Evolutionary conservation across 2,888 invertebrate genomes (phyloP), one percentile per base, ranked within the genome.

Genomic region (Rotaria magnacalcarata): DNA sequence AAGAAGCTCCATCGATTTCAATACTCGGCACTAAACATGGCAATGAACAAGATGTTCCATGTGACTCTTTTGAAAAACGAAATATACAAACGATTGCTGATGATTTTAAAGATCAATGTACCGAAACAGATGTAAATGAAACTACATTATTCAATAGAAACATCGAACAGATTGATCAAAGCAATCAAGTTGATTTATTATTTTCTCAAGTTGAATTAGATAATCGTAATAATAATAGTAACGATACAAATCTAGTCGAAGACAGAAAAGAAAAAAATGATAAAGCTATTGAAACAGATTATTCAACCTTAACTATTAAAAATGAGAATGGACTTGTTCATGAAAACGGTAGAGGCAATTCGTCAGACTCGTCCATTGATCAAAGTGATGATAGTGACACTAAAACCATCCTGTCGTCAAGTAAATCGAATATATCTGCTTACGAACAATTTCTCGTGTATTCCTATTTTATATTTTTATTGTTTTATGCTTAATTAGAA

Each of bases 91-190:
- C 34, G 14, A 52, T 10, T 11, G 11, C 11, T 14, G 75, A 75
- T 43, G 10, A 19, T 75, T 75, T 75, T 41, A 47, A 75, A 43
- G 75, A 75, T 75, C 43, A 75, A 75, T 75, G 47, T 43, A n/a
- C 47, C 47, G 75, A 47, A 3, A 75, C 75, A 43, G 75, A 75
- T 43, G 47, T 24, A 21, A 47, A 2, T 43, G 7, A 75, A 75
- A 11, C 11, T 24, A 41, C 2, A 4, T 21, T 24, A 24, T 24
- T 0, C 24, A 21, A 24, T 5, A 41, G 4, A 43, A 16, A 75
- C 24, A 47, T 75, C 6, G 41, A 75, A 19, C 16, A 21, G 21
- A 21, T 6, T 21, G 75, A 75, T 75, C 43, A 75, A 75, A 6
- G 10, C 47, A 24, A 24, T 24, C 75, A 75, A 75, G 75, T n/a